Base-by-base conservation (phyloP, 2,888 invertebrate genomes). In the Micoletzkya japonica region DNA sequence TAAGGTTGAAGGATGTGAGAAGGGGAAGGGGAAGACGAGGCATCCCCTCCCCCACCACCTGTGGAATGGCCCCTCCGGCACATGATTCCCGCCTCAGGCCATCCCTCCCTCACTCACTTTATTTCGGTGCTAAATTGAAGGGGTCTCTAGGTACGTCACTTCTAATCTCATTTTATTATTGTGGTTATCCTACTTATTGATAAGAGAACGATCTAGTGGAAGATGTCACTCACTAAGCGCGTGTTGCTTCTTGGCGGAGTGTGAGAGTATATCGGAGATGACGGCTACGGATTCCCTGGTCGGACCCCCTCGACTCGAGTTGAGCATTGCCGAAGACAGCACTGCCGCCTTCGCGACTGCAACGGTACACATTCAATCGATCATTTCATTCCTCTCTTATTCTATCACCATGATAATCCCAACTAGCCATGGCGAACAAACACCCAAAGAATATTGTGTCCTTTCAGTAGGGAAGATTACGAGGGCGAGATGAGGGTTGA, bases 301-400 rank as follows among this genome's bases (percentile, higher is more conserved):
- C 26, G 77, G 76, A 37, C 60, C 57, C 37, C 67, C 67, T 37
- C 67, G 26, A 56, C 30, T 30, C 39, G 67, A 67, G 44, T 67
- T 67, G 56, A 81, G 69, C 80, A 81, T 81, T 49, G 80, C 80
- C 57, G 79, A 78, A 58, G 79, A 79, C 50, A 81, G 77, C 44
- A 79, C 80, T 59, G 80, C 80, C 68, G 80, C 80, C 67, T 82
- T 82, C 26, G 82, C 81, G 73, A 82, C 82, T 82, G 76, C 30
- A 30, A 61, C 4, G 57, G 14, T 2, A 50, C 32, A 58, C 37
- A 20, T n/a, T 7, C 2, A n/a, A 20, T 36, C 36, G 26, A 14
- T n/a, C 4, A 10, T 20, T n/a, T 44, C 44, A n/a, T n/a, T n/a
- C n/a, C n/a, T n/a, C n/a, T n/a, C n/a, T n/a, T n/a, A n/a, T n/a